A percentile compares a stretch with the other conserved stretches of the same genome.
Evolutionary conservation across 2,797 vertebrate species (phyloP).

Genomic region (Oreonectes daqikongensis): DNA sequence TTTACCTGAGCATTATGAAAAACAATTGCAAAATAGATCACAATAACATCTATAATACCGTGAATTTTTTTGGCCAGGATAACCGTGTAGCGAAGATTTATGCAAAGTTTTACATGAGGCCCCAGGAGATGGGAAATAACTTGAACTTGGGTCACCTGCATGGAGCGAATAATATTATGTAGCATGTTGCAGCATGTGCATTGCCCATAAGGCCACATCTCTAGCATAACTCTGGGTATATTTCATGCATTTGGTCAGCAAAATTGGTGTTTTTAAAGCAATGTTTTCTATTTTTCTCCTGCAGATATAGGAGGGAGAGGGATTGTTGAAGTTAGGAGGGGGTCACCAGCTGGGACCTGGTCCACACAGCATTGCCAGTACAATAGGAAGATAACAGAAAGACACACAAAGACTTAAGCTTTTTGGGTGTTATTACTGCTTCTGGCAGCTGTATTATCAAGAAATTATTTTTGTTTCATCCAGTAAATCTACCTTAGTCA

Average conservation of each 20-base stretch:
- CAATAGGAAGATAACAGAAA: constrained; percentile 59
- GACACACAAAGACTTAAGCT: constrained; percentile 60
- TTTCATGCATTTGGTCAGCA: constrained; percentile 38
- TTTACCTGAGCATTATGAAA: too few relatives aligned
- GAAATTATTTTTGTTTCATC: constrained; percentile 61
- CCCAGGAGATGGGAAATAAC: not conserved
- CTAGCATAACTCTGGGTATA: not conserved
- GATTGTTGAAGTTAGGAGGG: constrained; percentile 63
- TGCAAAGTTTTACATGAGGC: not conserved
- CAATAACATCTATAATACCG: too few relatives aligned
- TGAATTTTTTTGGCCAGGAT: too few relatives aligned
- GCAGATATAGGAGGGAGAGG: constrained; percentile 61
- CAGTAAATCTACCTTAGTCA: constrained; percentile 69
- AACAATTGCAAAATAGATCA: too few relatives aligned
- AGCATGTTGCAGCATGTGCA: not conserved
- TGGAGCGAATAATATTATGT: not conserved
- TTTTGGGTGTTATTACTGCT: constrained; percentile 71
- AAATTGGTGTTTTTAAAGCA: not conserved
- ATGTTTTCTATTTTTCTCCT: constrained; percentile 49
- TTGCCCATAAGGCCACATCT: not conserved
- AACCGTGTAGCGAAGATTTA: too few relatives aligned
- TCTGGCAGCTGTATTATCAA: constrained; percentile 77
- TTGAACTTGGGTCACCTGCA: not conserved
- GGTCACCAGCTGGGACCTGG: constrained; percentile 75
- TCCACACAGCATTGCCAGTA: constrained; percentile 73